A percentile compares a stretch with the other conserved stretches of the same genome.
phyloP scores from a whole-genome alignment of 1,140 invertebrate genomes.

The Lepidurus apus region DNA sequence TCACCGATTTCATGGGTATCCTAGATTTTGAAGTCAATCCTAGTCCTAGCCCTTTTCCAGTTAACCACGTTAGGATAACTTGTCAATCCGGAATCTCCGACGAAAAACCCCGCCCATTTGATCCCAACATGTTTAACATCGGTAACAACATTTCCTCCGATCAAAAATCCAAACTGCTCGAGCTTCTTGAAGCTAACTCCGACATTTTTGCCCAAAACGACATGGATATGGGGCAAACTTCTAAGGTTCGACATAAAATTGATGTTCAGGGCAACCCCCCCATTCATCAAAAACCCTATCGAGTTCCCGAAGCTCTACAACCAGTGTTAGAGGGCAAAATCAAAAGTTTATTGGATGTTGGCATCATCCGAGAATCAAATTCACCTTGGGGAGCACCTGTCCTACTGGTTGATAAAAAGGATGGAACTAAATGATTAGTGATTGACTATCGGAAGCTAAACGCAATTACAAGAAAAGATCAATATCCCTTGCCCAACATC shows the following conservation, averaged over 20 bases:
- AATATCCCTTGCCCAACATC: constrained; percentile 49
- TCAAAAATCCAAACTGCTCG: neutral
- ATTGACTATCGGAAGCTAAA: constrained; percentile 47
- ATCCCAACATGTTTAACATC: neutral
- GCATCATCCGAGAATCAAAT: neutral
- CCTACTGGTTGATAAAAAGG: neutral
- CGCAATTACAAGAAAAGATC: constrained; percentile 43
- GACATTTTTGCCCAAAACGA: neutral
- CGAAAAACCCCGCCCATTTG: neutral
- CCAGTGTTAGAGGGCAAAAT: neutral
- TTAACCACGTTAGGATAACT: neutral
- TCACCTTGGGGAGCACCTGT: neutral
- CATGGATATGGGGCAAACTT: no score
- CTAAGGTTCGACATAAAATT: neutral
- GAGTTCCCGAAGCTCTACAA: neutral
- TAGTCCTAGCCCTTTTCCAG: no score
- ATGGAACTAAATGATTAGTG: constrained; percentile 41
- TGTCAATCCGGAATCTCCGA: neutral
- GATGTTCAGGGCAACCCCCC: neutral
- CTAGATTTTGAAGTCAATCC: neutral
- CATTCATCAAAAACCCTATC: neutral
- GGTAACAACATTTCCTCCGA: neutral
- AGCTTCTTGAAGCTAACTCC: neutral
- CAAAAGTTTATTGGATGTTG: constrained; percentile 33
- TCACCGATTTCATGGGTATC: neutral